Evolutionary conservation across 2,888 invertebrate species (phyloP).

Genomic region (Unio pictorum): DNA sequence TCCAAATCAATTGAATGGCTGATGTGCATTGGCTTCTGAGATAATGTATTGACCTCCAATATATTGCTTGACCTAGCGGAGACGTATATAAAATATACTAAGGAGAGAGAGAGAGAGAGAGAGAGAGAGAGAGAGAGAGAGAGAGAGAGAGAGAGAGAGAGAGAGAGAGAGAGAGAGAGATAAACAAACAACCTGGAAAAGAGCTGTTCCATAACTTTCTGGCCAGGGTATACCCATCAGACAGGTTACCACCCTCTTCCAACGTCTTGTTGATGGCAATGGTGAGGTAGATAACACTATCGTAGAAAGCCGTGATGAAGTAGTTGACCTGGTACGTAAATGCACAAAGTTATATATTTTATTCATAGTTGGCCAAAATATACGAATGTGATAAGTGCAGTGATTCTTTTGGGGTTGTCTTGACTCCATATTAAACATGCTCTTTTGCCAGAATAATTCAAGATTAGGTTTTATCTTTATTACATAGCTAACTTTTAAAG

Average conservation of each 20-base stretch:
- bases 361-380: no score
- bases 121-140: neutral
- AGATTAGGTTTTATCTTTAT: no score
- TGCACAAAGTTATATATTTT: neutral
- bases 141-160: neutral
- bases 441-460: no score
- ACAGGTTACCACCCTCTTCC: conserved; percentile 35
- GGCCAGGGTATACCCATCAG: conserved; percentile 44
- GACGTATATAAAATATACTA: no score
- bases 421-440: no score
- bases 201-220: conserved; percentile 54
- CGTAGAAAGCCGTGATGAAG: conserved; percentile 61
- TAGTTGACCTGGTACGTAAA: conserved; percentile 48
- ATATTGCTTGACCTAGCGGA: no score
- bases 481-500: no score
- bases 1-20: no score
- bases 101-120: neutral
- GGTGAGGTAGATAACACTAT: conserved; percentile 49
- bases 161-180: neutral
- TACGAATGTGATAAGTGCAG: no score
- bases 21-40: no score
- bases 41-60: no score
- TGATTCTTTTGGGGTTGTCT: no score
- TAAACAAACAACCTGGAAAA: conserved; percentile 40
- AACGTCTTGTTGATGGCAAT: conserved; percentile 44